Percentiles rank a stretch among this genome's conserved stretches.
Conservation (phyloP, 23 tunicate genomes). For the Aplidium turbinatum region DNA sequence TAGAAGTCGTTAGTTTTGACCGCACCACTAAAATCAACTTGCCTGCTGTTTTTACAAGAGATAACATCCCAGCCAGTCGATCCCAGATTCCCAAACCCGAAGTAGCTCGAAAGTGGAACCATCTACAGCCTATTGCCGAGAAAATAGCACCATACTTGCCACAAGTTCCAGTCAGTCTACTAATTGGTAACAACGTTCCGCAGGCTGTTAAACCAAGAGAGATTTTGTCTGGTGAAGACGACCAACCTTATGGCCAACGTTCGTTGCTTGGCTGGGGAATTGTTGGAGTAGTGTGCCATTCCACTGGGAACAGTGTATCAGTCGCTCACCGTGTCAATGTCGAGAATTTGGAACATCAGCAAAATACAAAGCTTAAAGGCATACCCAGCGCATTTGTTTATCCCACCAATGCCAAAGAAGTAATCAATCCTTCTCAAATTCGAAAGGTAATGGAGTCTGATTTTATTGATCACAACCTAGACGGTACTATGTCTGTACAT, state of each 20-base stretch:
- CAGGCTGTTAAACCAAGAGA: conserved; percentile 12
- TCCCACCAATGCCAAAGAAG: background rate
- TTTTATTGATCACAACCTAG: background rate
- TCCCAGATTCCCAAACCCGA: conserved; percentile 25
- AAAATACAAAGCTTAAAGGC: no score
- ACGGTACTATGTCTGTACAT: background rate
- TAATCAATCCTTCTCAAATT: background rate
- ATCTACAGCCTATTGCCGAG: conserved; percentile 13
- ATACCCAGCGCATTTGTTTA: conserved; percentile 3
- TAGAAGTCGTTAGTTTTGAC: conserved; percentile 21
- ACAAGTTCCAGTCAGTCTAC: background rate
- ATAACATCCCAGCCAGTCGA: conserved; percentile 8
- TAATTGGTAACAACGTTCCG: conserved; percentile 28
- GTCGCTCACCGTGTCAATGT: background rate
- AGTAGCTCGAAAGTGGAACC: conserved; percentile 23
- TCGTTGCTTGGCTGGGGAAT: conserved; percentile 37
- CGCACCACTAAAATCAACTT: background rate
- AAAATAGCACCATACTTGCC: background rate
- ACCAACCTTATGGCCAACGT: conserved; percentile 23
- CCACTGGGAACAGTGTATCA: background rate
- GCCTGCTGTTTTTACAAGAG: conserved; percentile 25
- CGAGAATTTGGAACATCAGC: background rate
- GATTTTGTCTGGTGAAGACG: conserved; percentile 15
- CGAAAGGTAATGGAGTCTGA: background rate
- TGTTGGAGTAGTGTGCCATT: background rate